Conservation (phyloP, 2,113 vertebrate genomes). For the Rhynchomys soricoides region DNA sequence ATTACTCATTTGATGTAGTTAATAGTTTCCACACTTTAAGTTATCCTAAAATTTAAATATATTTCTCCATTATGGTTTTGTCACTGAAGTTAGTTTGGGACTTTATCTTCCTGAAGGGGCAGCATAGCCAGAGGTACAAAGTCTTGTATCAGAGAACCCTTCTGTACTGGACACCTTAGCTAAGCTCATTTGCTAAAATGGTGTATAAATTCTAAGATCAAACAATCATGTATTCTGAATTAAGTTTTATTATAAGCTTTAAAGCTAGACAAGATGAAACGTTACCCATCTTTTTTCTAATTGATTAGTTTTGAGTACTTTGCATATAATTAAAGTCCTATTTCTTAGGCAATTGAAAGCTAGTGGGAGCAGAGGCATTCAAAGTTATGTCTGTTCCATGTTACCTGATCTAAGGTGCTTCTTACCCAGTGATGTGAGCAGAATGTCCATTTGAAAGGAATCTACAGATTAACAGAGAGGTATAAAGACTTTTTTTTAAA, state of each 20-base stretch:
- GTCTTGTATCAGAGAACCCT: neutral
- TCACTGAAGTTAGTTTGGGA: neutral
- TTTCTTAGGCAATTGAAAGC: neutral
- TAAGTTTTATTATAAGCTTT: neutral
- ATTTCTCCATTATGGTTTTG: neutral
- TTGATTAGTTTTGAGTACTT: constrained; percentile 21
- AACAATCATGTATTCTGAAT: neutral
- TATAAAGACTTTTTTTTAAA: constrained; percentile 22
- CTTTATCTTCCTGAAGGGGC: neutral
- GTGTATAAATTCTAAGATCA: neutral
- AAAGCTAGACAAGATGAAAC: neutral
- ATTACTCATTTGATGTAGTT: neutral
- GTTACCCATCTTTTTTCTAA: neutral
- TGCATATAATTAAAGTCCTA: neutral
- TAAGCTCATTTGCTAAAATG: neutral
- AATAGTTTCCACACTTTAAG: constrained; percentile 1
- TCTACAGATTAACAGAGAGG: neutral
- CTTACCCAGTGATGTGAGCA: neutral
- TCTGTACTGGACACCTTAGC: neutral
- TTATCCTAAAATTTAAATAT: constrained; percentile 24
- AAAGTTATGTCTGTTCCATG: neutral
- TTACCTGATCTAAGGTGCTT: neutral
- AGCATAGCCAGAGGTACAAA: neutral
- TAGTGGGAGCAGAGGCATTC: neutral
- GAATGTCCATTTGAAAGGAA: neutral